These are phyloP conservation scores for Macrochelys suwanniensis DNA, from an alignment of 2,797 vertebrate species.

Conservation along the genomic window DNA sequence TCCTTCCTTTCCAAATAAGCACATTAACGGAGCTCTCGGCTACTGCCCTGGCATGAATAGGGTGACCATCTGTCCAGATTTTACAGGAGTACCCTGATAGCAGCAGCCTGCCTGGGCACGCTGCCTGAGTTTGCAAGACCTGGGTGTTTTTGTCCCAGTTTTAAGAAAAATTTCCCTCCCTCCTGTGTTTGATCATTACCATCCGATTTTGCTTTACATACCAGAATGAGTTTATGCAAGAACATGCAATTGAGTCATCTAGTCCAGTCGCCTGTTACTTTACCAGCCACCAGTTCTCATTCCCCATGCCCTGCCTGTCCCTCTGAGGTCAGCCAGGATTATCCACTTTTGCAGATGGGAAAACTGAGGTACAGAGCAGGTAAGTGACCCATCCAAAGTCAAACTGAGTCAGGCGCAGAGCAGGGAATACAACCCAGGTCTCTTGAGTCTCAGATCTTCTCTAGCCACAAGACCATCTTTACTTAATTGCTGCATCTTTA, in stretches of 20 bases:
- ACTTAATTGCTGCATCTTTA: not conserved
- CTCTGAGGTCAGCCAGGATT: not conserved
- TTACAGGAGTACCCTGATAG: not conserved
- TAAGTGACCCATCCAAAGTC: not conserved
- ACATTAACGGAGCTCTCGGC: not conserved
- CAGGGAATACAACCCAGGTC: not conserved
- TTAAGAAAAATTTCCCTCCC: not conserved
- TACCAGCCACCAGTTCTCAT: not conserved
- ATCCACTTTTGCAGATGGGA: not conserved
- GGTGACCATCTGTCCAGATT: accelerated
- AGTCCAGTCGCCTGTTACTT: not conserved
- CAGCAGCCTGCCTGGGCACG: not conserved
- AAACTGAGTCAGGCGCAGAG: not conserved
- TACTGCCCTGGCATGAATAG: not conserved
- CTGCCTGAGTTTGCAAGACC: accelerated
- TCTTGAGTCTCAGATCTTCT: not conserved
- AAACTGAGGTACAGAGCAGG: not conserved
- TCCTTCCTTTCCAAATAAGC: not conserved
- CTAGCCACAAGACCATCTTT: not conserved
- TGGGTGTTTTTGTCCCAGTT: not conserved
- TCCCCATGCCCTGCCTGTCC: accelerated
- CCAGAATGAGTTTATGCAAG: not conserved
- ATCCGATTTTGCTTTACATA: not conserved
- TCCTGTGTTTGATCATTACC: not conserved
- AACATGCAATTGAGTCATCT: not conserved